These are phyloP conservation scores for Ephydatia muelleri DNA, from an alignment of 37 sponge, comb jelly and placozoan genomes.

Conservation along the genomic window DNA sequence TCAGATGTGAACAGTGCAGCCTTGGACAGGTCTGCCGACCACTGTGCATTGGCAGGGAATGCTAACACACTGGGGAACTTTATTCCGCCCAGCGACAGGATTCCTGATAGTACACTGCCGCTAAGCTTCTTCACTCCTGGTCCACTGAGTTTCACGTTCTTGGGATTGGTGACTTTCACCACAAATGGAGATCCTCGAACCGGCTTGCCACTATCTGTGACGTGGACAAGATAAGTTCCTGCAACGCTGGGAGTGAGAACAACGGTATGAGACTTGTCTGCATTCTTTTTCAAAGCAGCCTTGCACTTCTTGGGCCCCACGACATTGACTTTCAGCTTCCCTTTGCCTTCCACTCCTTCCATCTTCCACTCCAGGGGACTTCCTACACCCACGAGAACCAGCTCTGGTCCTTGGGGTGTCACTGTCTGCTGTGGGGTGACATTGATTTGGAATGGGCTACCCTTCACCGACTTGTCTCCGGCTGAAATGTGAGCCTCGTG, in stretches of 20 bases:
- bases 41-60: not conserved
- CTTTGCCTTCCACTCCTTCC: not conserved
- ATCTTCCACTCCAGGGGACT: not conserved
- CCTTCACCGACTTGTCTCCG: constrained; percentile 29
- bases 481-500: constrained; percentile 10
- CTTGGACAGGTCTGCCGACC: not conserved
- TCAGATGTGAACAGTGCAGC: not conserved
- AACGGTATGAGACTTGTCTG: not conserved
- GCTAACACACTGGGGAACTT: not conserved
- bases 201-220: constrained; percentile 9
- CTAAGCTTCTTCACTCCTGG: not conserved
- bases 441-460: constrained; percentile 31
- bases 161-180: constrained; percentile 18
- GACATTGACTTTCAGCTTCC: not conserved
- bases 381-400: not conserved
- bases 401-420: not conserved
- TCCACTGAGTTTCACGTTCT: not conserved
- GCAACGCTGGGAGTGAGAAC: not conserved
- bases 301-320: not conserved
- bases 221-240: constrained; percentile 6
- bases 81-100: not conserved
- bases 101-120: not conserved
- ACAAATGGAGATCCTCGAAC: constrained; percentile 31
- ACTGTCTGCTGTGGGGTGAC: not conserved
- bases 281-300: not conserved